A percentile compares a stretch with the other conserved stretches of the same genome.
Conservation (phyloP, 2,888 invertebrate species). For the Drosophila borealis region DNA sequence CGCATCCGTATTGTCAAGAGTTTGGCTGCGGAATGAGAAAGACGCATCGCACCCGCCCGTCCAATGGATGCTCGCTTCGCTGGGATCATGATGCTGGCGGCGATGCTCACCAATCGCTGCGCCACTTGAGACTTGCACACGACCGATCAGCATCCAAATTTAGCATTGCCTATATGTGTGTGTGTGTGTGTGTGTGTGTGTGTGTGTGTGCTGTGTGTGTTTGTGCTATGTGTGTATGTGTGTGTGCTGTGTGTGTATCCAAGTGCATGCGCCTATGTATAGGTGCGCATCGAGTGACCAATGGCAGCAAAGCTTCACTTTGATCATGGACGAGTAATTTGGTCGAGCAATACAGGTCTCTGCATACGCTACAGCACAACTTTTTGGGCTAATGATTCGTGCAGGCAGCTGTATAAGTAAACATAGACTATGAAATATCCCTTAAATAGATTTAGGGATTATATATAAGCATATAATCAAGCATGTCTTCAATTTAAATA, state of each 20-base stretch:
- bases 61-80: conserved; percentile 44
- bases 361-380: conserved; percentile 12
- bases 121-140: conserved; percentile 50
- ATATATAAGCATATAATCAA: too few relatives aligned
- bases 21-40: conserved; percentile 77
- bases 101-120: conserved; percentile 49
- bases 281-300: conserved; percentile 25
- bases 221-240: too few relatives aligned
- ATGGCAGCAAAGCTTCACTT: conserved; percentile 27
- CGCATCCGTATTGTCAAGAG: conserved; percentile 71
- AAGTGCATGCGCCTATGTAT: conserved; percentile 5
- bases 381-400: too few relatives aligned
- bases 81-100: conserved; percentile 20
- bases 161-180: conserved; percentile 26
- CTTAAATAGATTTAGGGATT: too few relatives aligned
- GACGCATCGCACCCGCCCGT: conserved; percentile 31
- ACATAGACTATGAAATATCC: not conserved
- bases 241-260: not conserved
- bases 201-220: too few relatives aligned
- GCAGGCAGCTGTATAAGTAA: too few relatives aligned
- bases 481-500: too few relatives aligned
- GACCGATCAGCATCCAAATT: conserved; percentile 51
- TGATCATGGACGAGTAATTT: conserved; percentile 1
- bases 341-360: not conserved
- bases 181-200: conserved; percentile 3